Percentiles rank a stretch among this genome's conserved stretches.
phyloP scores from a whole-genome alignment of 2,797 vertebrate genomes.

The Sebastes minor region DNA sequence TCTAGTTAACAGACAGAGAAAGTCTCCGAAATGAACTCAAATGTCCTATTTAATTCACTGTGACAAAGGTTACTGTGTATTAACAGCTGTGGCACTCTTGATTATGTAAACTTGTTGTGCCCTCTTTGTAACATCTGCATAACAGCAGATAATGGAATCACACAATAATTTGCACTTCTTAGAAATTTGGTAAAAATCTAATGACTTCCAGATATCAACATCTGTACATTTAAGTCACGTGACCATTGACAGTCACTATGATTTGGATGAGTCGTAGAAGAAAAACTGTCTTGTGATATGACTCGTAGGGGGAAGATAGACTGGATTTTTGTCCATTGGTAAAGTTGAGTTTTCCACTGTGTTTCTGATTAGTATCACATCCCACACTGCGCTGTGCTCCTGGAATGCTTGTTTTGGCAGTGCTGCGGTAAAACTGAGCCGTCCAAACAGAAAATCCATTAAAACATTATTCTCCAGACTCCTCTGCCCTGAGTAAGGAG shows the following conservation, averaged over 20 bases:
- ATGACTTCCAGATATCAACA: neutral
- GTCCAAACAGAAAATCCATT: conserved; percentile 74
- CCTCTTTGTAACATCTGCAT: conserved; percentile 2
- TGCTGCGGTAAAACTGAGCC: conserved; percentile 56
- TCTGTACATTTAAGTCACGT: neutral
- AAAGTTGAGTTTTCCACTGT: conserved; percentile 69
- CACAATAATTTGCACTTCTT: neutral
- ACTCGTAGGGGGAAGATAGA: conserved; percentile 18
- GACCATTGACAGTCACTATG: neutral
- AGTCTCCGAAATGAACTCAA: neutral
- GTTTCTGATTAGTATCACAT: conserved; percentile 77
- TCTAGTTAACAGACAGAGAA: neutral
- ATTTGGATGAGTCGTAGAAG: conserved; percentile 2
- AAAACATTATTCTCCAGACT: conserved; percentile 58
- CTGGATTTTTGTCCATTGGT: conserved; percentile 32
- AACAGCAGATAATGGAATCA: neutral
- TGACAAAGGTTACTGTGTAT: neutral
- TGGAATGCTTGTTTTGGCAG: conserved; percentile 85
- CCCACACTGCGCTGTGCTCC: conserved; percentile 66
- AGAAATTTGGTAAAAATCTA: neutral
- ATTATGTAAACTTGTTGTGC: conserved; percentile 22
- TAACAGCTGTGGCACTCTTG: conserved; percentile 30
- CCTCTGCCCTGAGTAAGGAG: conserved; percentile 20
- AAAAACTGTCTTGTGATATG: conserved; percentile 8
- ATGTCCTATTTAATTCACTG: neutral